Conservation (phyloP, 2,113 vertebrate genomes). For the Entomyzon cyanotis region DNA sequence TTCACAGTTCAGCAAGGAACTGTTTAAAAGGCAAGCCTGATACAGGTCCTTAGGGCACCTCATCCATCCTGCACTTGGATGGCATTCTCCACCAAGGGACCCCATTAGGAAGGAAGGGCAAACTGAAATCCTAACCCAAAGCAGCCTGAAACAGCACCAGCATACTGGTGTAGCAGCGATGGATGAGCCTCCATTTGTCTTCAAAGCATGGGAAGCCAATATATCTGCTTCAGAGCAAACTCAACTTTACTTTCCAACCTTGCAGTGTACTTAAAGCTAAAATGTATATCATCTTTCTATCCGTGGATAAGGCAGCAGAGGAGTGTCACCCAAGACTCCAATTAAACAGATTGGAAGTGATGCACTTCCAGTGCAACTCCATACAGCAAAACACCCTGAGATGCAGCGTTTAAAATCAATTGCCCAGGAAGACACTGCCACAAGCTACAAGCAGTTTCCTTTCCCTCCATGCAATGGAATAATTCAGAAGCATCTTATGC, state of each 20-base stretch:
- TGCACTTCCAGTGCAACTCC: neutral
- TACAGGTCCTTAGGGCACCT: constrained; percentile 53
- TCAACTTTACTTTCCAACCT: constrained; percentile 54
- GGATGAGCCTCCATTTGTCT: constrained; percentile 68
- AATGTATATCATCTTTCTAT: neutral
- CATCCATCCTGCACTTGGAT: constrained; percentile 66
- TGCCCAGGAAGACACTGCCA: neutral
- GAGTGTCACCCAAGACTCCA: constrained; percentile 21
- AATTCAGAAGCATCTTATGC: neutral
- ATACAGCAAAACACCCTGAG: neutral
- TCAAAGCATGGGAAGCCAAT: constrained; percentile 56
- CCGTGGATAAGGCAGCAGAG: neutral
- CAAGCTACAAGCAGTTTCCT: neutral
- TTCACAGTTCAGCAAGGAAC: constrained; percentile 24
- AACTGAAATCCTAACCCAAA: constrained; percentile 57
- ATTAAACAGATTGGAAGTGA: constrained; percentile 34
- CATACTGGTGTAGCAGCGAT: neutral
- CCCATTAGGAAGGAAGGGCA: constrained; percentile 75
- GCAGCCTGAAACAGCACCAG: constrained; percentile 28
- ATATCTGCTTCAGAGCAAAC: constrained; percentile 35
- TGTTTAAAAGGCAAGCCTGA: constrained; percentile 43
- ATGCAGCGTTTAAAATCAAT: constrained; percentile 8
- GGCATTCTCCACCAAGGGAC: constrained; percentile 75
- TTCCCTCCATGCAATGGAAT: neutral
- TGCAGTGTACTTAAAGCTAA: constrained; percentile 42